A percentile compares a stretch with the other conserved stretches of the same genome.
Conservation (phyloP, 1,140 invertebrate species). For the Pseudobourletiella spinata region DNA sequence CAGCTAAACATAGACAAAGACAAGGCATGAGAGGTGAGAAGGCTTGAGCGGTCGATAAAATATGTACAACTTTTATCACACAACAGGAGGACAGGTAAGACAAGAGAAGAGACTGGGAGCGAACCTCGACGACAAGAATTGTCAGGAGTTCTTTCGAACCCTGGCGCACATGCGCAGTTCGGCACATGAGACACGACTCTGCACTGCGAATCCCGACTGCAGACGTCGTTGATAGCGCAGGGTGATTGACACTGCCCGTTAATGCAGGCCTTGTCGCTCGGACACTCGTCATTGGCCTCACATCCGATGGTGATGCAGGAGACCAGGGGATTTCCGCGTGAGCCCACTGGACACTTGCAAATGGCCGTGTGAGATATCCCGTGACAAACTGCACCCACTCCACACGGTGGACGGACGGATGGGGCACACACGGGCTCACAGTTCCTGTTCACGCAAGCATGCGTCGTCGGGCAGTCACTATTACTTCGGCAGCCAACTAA, state of each 20-base stretch:
- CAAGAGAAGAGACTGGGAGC: neutral
- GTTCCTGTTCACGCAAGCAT: constrained; percentile 71
- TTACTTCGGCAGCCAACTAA: constrained; percentile 43
- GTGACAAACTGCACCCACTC: constrained; percentile 34
- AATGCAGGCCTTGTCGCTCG: constrained; percentile 62
- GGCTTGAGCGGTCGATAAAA: neutral
- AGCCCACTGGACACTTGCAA: constrained; percentile 40
- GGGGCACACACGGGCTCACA: constrained; percentile 65
- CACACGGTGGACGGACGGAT: constrained; percentile 26
- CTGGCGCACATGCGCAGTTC: constrained; percentile 34
- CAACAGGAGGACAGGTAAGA: neutral
- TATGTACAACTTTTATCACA: neutral
- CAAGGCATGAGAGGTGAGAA: neutral
- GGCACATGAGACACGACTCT: constrained; percentile 33
- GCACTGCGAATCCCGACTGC: constrained; percentile 37
- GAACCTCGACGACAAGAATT: constrained; percentile 29
- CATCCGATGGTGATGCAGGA: constrained; percentile 66
- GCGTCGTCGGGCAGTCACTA: constrained; percentile 64
- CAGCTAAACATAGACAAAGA: constrained; percentile 27
- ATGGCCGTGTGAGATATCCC: constrained; percentile 39
- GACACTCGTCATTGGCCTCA: constrained; percentile 63
- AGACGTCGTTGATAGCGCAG: constrained; percentile 28
- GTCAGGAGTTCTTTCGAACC: constrained; percentile 28
- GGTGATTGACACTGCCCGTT: constrained; percentile 60
- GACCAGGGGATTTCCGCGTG: constrained; percentile 63